These are phyloP conservation scores for Tachina grossa DNA, from an alignment of 2,888 invertebrate genomes.

Conservation along the genomic window DNA sequence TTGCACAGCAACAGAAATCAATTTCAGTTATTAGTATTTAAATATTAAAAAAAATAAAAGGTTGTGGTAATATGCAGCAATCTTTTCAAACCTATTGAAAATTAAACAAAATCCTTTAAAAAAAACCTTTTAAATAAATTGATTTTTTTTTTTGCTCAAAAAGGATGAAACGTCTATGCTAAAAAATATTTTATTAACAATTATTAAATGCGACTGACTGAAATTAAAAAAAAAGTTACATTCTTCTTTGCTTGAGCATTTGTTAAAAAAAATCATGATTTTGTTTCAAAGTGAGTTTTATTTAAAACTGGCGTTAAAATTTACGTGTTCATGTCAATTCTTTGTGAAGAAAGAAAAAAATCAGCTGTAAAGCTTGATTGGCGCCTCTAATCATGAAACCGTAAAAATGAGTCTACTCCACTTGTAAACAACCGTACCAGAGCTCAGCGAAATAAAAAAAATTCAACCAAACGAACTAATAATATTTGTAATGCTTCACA, in stretches of 20 bases:
- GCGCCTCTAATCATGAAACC: constrained; percentile 65
- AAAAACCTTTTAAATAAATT: constrained; percentile 69
- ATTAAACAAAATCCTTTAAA: neutral
- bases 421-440: constrained; percentile 34
- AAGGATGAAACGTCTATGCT: neutral
- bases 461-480: neutral
- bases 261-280: neutral
- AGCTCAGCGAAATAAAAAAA: neutral
- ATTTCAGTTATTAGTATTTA: constrained; percentile 70
- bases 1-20: constrained; percentile 54
- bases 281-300: constrained; percentile 2
- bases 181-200: neutral
- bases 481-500: constrained; percentile 70
- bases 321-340: constrained; percentile 65
- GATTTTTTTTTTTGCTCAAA: constrained; percentile 25
- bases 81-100: constrained; percentile 35
- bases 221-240: neutral
- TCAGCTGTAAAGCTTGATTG: constrained; percentile 60
- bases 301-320: constrained; percentile 3
- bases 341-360: constrained; percentile 53
- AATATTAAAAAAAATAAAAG: neutral
- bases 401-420: constrained; percentile 49
- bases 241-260: neutral
- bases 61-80: constrained; percentile 52
- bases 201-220: neutral